Base-by-base conservation (phyloP, 2,888 invertebrate genomes). In the Protodeltote pygarga region DNA sequence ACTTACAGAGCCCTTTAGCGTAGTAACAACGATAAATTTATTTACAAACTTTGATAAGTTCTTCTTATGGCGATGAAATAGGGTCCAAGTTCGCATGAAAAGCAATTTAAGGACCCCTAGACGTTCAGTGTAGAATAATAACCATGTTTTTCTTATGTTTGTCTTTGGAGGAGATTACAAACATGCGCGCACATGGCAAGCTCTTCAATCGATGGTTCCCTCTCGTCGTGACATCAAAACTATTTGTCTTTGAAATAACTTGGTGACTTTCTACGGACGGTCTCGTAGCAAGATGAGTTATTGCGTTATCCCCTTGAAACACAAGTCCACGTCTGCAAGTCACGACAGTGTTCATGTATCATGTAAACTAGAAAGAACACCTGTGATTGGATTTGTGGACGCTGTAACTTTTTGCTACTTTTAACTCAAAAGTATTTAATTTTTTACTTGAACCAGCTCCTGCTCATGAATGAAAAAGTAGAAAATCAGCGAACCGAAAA, bases 161-260 rank as follows among this genome's bases (percentile, higher is more conserved):
- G 83, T 86, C 82, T 86, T 83, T 86, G 82, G 82, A 88, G 87
- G 71, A 83, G 83, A 89, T 84, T 84, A 81, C 85, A 89, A 91
- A 89, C 81, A 88, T 60, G 74, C 70, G 79, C 77, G 81, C 83
- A 83, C 78, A 80, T 79, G 81, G 81, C 61, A 61, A 66, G 54
- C 81, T 74, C 83, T 86, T 80, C 83, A 85, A 82, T 84, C 81
- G 80, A 84, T 80, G 75, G 79, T 73, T 66, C 75, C 71, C 79
- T 75, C 79, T 78, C 72, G 62, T 73, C 67, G 79, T 79, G 82
- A 85, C 84, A 83, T 85, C 79, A 81, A 76, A 85, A 83, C 84
- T 90, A 85, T 91, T 89, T 89, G 89, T 88, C 83, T 89, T 88
- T 69, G 73, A 81, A 88, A 88, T 87, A 85, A 80, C 86, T 86